phyloP scores from a whole-genome alignment of 1,140 invertebrate species.

The Alviniconcha marisindica region DNA sequence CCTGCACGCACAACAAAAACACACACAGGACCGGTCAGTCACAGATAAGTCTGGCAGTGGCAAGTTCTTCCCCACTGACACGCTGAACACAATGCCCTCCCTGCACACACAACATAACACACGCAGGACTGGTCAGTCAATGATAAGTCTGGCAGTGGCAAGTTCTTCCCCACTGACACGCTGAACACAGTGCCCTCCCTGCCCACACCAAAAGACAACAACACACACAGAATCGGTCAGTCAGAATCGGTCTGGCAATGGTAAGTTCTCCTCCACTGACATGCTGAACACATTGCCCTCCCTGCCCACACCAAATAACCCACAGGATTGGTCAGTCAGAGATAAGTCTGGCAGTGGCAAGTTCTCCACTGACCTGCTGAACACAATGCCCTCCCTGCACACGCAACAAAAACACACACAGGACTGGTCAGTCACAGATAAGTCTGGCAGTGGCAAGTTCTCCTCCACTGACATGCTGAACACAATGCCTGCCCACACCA shows the following conservation, averaged over 20 bases:
- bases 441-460: conserved; percentile 82
- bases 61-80: conserved; percentile 82
- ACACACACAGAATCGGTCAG: not conserved
- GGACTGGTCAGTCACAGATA: too few species aligned
- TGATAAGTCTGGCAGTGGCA: too few species aligned
- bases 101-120: conserved; percentile 72
- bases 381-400: conserved; percentile 1
- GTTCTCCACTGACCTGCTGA: conserved; percentile 84
- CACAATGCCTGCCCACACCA: conserved; percentile 89
- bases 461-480: conserved; percentile 88
- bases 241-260: conserved; percentile 75
- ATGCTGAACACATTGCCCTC: conserved; percentile 95
- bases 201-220: conserved; percentile 31
- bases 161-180: conserved; percentile 82
- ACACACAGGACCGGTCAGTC: not conserved
- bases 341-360: conserved; percentile 78
- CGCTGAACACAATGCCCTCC: conserved; percentile 94
- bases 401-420: conserved; percentile 36
- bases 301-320: conserved; percentile 75
- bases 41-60: conserved; percentile 76
- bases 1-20: conserved; percentile 73
- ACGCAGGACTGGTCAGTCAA: too few species aligned
- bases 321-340: too few species aligned
- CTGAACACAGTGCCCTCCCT: conserved; percentile 95
- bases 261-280: conserved; percentile 81